phyloP scores from a whole-genome alignment of 2,797 vertebrate genomes.

The Rhodeus uyekii region DNA sequence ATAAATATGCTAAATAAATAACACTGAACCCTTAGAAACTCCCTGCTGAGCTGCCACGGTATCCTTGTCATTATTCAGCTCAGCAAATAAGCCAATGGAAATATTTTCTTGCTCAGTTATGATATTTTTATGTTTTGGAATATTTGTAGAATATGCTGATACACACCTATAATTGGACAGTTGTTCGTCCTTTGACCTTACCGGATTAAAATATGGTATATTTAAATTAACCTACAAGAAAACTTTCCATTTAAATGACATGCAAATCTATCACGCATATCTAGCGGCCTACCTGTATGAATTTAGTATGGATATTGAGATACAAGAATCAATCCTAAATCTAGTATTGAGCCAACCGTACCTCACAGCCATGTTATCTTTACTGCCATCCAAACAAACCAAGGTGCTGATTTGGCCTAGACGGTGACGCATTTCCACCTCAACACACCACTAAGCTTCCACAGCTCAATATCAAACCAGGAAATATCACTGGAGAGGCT shows the following conservation, averaged over 20 bases:
- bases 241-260: neutral
- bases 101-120: neutral
- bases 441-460: slow-evolving; percentile 14
- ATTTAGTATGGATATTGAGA: neutral
- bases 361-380: slow-evolving; percentile 10
- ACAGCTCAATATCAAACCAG: slow-evolving; percentile 63
- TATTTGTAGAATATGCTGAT: neutral
- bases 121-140: neutral
- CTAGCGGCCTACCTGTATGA: neutral
- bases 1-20: neutral
- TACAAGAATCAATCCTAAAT: neutral
- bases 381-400: slow-evolving; percentile 45
- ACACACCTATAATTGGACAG: neutral
- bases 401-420: slow-evolving; percentile 4
- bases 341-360: neutral
- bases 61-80: neutral
- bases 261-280: neutral
- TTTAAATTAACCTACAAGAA: neutral
- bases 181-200: neutral
- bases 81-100: neutral
- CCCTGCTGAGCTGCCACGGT: neutral
- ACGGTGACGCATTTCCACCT: slow-evolving; percentile 48
- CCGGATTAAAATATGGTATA: neutral
- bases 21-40: neutral
- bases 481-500: slow-evolving; percentile 72